Evolutionary conservation across 1,140 invertebrate species (phyloP), one percentile per base, ranked within the genome.

Genomic region (Drosophila azteca): DNA sequence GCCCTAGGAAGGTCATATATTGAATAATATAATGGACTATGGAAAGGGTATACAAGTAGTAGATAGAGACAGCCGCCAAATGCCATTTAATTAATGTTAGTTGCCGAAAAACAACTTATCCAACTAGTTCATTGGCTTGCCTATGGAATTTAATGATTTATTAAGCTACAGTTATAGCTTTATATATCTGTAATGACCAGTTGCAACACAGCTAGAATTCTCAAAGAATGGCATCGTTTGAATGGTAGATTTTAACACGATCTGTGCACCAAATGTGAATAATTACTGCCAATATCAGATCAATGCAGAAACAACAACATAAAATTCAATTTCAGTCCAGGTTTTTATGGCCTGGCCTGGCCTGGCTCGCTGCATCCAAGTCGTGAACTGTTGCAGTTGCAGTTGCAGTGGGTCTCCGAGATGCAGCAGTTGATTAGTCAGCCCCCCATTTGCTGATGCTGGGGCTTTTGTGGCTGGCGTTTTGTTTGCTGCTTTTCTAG

Each of bases 391-490:
- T 35, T 35, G 31, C 31, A n/a, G 43, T 44, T 58, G 51, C 35
- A 51, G 35, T 39, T 11, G 35, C 35, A 15, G 44, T 46, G 44
- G n/a, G 6, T 22, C 51, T 62, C 45, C 35, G 4, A 31, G 59
- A 48, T 39, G 35, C 35, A 51, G 35, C 75, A 61, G 69, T 83
- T 62, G 79, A 83, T 82, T 82, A 82, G 79, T 83, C 79, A 83
- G 79, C 78, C 76, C 35, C 63, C 17, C 17, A 20, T 20, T 20
- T 20, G 17, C 17, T 50, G 50, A 50, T 69, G 51, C 15, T 68
- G 65, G 17, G 31, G 64, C 67, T 69, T 69, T 69, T 69, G 17
- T 20, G 0, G 17, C 17, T 20, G 3, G 24, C 58, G 58, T 72
- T 72, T 63, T 43, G 58, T 45, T 39, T 49, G 31, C 35, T 26